Percentiles rank a stretch among this genome's conserved stretches.
These are phyloP conservation scores for Digitonthophagus gazella DNA, from an alignment of 2,888 invertebrate genomes.

Conservation along the genomic window DNA sequence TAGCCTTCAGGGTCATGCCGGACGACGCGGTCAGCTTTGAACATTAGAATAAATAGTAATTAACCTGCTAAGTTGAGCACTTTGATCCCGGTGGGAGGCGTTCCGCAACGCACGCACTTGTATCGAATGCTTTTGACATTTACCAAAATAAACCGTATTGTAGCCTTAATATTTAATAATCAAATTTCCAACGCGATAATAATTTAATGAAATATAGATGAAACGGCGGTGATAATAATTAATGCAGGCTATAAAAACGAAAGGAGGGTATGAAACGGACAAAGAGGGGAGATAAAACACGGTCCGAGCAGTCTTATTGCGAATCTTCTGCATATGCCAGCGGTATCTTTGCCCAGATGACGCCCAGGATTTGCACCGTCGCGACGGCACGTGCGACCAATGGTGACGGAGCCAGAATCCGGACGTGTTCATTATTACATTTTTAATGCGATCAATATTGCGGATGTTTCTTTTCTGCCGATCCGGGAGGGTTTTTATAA, in stretches of 20 bases:
- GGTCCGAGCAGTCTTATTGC: conserved; percentile 32
- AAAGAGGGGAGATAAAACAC: not conserved
- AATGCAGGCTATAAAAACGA: not conserved
- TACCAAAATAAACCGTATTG: not conserved
- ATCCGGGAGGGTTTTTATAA: no score
- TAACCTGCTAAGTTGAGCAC: not conserved
- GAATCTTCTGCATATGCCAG: conserved; percentile 40
- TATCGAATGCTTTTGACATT: not conserved
- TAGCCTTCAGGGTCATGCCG: not conserved
- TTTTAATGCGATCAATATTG: conserved; percentile 39
- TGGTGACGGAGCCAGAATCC: conserved; percentile 36
- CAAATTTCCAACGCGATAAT: not conserved
- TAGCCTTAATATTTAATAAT: not conserved
- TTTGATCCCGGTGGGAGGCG: not conserved
- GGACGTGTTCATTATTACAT: conserved; percentile 39
- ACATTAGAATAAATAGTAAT: not conserved
- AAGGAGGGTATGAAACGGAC: not conserved
- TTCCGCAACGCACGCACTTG: not conserved
- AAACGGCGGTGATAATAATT: not conserved
- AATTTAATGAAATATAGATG: not conserved
- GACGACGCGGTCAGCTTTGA: not conserved
- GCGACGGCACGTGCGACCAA: conserved; percentile 38
- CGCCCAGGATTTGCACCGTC: conserved; percentile 38
- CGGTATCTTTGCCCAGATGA: conserved; percentile 39
- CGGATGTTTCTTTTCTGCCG: conserved; percentile 22